These are phyloP conservation scores for Siniperca undulata DNA, from an alignment of 2,797 vertebrate genomes.

Conservation along the genomic window DNA sequence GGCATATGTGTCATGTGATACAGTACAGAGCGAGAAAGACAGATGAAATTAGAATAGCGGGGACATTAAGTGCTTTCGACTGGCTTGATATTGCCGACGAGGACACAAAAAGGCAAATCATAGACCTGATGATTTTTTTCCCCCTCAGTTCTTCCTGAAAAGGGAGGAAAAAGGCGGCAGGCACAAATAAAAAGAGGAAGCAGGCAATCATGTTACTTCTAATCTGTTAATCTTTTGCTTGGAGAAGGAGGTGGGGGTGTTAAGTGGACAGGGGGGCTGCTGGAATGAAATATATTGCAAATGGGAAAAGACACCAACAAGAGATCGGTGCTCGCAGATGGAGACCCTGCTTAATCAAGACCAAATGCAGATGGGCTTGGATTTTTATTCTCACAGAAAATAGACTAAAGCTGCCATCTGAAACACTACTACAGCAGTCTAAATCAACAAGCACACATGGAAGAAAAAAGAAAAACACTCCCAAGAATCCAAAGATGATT, in stretches of 20 bases:
- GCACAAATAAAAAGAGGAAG: constrained; percentile 57
- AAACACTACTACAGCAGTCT: constrained; percentile 40
- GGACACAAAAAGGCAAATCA: constrained; percentile 69
- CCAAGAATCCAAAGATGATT: constrained; percentile 19
- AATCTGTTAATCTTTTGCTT: constrained; percentile 79
- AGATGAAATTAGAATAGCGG: constrained; percentile 72
- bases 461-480: constrained; percentile 23
- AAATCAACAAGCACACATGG: constrained; percentile 49
- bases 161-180: constrained; percentile 4
- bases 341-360: constrained; percentile 81
- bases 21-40: constrained; percentile 57
- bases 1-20: constrained; percentile 39
- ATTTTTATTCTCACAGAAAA: constrained; percentile 66
- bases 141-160: constrained; percentile 30
- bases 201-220: constrained; percentile 73
- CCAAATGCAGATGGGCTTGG: constrained; percentile 73
- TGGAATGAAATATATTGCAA: constrained; percentile 74
- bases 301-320: constrained; percentile 79
- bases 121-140: constrained; percentile 28
- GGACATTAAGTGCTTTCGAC: constrained; percentile 73
- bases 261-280: constrained; percentile 65
- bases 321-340: constrained; percentile 73
- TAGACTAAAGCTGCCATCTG: constrained; percentile 58
- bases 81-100: constrained; percentile 70
- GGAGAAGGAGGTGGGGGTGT: constrained; percentile 66